Conservation (phyloP, 2,888 invertebrate genomes). For the Archips xylosteana region DNA sequence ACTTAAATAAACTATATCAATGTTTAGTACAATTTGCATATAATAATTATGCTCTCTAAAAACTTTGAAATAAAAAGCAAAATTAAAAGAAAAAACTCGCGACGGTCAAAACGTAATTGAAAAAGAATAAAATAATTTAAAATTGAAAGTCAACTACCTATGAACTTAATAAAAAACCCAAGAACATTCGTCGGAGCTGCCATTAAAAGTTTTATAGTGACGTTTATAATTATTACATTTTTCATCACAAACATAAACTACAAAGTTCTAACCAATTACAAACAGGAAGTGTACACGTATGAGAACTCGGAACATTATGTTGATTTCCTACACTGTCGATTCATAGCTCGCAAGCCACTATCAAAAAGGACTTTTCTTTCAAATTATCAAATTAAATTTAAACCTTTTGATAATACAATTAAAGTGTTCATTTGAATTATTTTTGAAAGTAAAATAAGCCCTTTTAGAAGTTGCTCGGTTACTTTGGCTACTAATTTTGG, state of each 20-base stretch:
- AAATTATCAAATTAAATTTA: not conserved
- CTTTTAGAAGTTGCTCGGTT: not conserved
- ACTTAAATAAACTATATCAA: no score
- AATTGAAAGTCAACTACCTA: no score
- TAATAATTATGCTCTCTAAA: no score
- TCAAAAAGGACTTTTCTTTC: not conserved
- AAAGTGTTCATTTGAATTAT: not conserved
- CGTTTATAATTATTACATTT: no score
- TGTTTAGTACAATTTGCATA: no score
- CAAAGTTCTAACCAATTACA: conserved; percentile 2
- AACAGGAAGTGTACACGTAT: not conserved
- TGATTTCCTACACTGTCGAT: conserved; percentile 7
- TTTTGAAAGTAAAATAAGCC: not conserved
- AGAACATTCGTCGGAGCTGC: no score
- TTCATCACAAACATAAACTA: not conserved
- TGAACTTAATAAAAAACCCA: no score
- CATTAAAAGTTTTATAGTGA: no score
- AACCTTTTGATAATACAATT: not conserved
- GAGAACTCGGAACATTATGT: not conserved
- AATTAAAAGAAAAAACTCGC: no score
- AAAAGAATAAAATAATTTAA: no score
- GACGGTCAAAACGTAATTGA: no score
- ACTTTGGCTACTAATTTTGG: conserved; percentile 51
- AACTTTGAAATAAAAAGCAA: no score
- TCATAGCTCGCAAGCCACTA: not conserved